phyloP scores from a whole-genome alignment of 2,888 invertebrate genomes.

The Machimus atricapillus region DNA sequence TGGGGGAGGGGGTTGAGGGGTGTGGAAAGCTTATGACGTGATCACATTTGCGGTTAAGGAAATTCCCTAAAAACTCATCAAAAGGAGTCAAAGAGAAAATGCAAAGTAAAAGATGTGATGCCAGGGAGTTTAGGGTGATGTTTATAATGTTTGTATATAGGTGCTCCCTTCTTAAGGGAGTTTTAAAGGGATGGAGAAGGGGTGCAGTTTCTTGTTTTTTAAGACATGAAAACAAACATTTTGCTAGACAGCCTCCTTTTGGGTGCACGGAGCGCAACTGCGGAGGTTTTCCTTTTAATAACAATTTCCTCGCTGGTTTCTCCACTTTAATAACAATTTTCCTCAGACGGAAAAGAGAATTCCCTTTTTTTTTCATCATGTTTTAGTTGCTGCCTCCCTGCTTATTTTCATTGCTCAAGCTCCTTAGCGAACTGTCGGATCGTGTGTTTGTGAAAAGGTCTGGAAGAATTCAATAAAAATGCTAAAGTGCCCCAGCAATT shows the following conservation, averaged over 20 bases:
- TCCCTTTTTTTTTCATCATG: background rate
- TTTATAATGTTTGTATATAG: background rate
- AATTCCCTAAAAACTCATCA: background rate
- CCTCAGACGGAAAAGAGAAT: background rate
- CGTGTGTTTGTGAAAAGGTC: slow-evolving; percentile 3
- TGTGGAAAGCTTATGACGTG: background rate
- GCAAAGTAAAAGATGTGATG: background rate
- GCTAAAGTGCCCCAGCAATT: background rate
- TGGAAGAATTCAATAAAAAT: slow-evolving; percentile 23
- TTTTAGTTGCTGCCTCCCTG: background rate
- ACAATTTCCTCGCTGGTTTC: background rate
- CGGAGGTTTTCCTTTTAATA: background rate
- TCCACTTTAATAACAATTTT: slow-evolving; percentile 2
- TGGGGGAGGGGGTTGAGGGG: no score
- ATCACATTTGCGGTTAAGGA: background rate
- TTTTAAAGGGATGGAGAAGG: background rate
- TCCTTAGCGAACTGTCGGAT: background rate
- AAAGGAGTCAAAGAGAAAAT: background rate
- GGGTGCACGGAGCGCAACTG: background rate
- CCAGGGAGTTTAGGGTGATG: background rate
- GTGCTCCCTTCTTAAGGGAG: background rate
- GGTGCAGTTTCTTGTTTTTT: background rate
- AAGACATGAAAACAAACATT: background rate
- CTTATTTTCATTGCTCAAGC: background rate
- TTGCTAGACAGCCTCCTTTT: background rate